Base-by-base conservation (phyloP, 2,113 vertebrate species). In the Carlito syrichta region DNA sequence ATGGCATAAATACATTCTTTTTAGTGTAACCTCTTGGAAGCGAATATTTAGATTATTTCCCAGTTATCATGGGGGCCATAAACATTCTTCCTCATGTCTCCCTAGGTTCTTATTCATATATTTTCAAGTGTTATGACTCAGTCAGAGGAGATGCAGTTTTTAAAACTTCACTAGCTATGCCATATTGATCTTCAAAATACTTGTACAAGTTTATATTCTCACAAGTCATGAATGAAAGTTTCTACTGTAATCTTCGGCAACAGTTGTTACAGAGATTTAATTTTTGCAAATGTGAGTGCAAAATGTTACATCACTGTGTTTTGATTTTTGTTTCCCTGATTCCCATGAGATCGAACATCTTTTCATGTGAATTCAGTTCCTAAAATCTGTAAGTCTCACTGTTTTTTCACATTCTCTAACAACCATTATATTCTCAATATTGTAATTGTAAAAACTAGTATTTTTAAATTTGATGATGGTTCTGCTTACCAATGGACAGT, bases 401-500 rank as follows among this genome's bases (percentile, higher is more conserved):
- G n/a, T 2, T 83, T 83, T 32, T 58, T 13, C 27, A 35, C 30
- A 13, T 23, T 43, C 17, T 30, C 14, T 58, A 82, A 38, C 4
- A 17, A 38, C n/a, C n/a, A n/a, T 35, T 19, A 6, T 82, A 35
- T 60, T 68, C 88, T 96, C 83, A 86, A 45, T 96, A 91, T 54
- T 76, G 14, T 92, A 87, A 66, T 10, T 94, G 8, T 74, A 62
- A 56, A 97, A 82, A 95, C 56, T 79, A 92, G 56, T 20, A 35
- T 68, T 94, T 85, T 88, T 86, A 77, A 96, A 91, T n/a, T 96
- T 94, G 38, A 60, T 95, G 79, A 74, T 66, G 76, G 2, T 95
- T 98, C 56, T 92, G n/a, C 74, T 97, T 97, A 85, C 83, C 74
- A 95, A 30, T 48, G 63, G 6, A 69, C n/a, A 78, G 4, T 86